A percentile compares a stretch with the other conserved stretches of the same genome.
Conservation (phyloP, 2,797 vertebrate genomes). For the Leptodactylus fallax region DNA sequence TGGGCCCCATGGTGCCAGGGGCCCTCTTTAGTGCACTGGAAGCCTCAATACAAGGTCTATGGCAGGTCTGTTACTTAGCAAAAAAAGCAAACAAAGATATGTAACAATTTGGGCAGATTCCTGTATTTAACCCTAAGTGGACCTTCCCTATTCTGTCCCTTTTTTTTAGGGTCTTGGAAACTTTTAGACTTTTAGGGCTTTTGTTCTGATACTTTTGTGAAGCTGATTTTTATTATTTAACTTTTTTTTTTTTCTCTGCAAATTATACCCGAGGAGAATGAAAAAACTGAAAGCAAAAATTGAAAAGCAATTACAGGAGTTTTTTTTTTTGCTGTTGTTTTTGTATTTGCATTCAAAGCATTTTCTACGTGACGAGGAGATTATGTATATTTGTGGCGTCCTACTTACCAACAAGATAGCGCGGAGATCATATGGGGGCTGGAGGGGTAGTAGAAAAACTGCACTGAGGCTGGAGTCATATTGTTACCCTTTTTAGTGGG, state of each 20-base stretch:
- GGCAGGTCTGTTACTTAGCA: slow-evolving; percentile 36
- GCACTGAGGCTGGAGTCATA: no score
- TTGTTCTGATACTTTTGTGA: background rate
- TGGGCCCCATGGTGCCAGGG: background rate
- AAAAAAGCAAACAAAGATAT: slow-evolving; percentile 5
- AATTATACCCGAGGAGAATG: slow-evolving; percentile 30
- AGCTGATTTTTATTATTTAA: no score
- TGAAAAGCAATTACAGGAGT: slow-evolving; percentile 26
- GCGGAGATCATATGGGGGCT: no score
- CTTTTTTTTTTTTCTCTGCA: background rate
- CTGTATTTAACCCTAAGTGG: slow-evolving; percentile 31
- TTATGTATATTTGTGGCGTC: background rate
- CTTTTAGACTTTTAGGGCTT: slow-evolving; percentile 4
- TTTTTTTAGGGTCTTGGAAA: background rate
- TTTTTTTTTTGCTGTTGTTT: slow-evolving; percentile 5
- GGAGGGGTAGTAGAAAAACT: no score
- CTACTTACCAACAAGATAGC: background rate
- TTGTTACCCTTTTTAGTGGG: no score
- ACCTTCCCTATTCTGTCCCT: background rate
- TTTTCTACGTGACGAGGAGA: background rate
- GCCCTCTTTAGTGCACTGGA: background rate
- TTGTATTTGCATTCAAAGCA: background rate
- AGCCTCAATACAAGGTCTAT: background rate
- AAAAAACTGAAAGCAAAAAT: background rate
- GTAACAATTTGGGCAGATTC: slow-evolving; percentile 32